These are phyloP conservation scores for Himalopsyche tibetana DNA, from an alignment of 2,888 invertebrate species.

Conservation along the genomic window DNA sequence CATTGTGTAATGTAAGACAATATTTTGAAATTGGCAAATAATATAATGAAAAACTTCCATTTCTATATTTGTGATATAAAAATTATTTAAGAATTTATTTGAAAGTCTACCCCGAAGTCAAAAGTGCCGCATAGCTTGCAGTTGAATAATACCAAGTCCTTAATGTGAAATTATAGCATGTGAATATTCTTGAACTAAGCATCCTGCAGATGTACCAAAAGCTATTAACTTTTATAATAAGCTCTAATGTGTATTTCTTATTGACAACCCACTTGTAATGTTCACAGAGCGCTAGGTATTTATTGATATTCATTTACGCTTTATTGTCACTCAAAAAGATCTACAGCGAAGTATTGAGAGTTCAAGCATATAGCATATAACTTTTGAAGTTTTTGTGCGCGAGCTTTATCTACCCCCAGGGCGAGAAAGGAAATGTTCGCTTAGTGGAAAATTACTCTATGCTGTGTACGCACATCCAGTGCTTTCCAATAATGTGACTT, in stretches of 20 bases:
- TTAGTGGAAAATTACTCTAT: slow-evolving; percentile 18
- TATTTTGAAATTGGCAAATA: too few relatives aligned
- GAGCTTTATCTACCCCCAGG: slow-evolving; percentile 19
- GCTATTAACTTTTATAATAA: neutral
- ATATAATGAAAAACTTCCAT: too few relatives aligned
- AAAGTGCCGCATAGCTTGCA: too few relatives aligned
- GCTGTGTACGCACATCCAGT: neutral
- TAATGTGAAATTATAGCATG: too few relatives aligned
- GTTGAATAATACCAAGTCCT: too few relatives aligned
- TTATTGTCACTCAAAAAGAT: slow-evolving; percentile 25
- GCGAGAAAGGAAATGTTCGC: slow-evolving; percentile 9
- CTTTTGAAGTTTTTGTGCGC: neutral
- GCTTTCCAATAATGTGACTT: neutral
- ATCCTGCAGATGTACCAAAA: neutral
- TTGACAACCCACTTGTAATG: neutral
- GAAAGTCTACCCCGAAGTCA: too few relatives aligned
- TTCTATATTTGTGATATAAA: too few relatives aligned
- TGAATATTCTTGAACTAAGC: too few relatives aligned
- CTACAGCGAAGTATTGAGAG: neutral
- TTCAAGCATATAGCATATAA: slow-evolving; percentile 3
- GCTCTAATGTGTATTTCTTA: neutral
- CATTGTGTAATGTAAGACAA: too few relatives aligned
- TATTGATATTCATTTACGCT: slow-evolving; percentile 20
- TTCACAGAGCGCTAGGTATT: neutral
- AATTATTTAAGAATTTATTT: too few relatives aligned